These are phyloP conservation scores for Lasaia peninsularis DNA, from an alignment of 1,140 invertebrate species.

Conservation along the genomic window DNA sequence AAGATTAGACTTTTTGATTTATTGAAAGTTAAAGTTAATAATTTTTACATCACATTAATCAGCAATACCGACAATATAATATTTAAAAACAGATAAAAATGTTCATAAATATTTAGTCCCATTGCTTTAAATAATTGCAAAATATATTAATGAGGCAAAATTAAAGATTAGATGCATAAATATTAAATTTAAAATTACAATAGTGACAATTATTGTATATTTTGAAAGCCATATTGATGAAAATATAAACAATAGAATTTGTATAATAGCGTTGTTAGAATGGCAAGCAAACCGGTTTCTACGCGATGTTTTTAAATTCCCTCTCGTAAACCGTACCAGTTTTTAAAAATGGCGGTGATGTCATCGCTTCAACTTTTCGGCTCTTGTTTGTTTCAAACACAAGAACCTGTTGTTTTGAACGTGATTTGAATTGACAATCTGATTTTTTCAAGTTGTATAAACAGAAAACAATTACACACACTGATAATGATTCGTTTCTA, in stretches of 20 bases:
- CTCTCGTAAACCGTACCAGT: conserved; percentile 24
- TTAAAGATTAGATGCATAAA: too few relatives aligned
- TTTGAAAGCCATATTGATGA: not conserved
- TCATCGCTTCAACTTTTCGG: conserved; percentile 32
- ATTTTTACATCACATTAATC: too few relatives aligned
- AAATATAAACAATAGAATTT: conserved; percentile 30
- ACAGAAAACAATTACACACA: conserved; percentile 5
- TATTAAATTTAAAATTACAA: not conserved
- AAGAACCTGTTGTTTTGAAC: conserved; percentile 34
- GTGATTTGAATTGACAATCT: conserved; percentile 22
- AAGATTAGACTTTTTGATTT: too few relatives aligned
- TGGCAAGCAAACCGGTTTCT: conserved; percentile 22
- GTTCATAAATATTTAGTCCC: too few relatives aligned
- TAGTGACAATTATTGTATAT: not conserved
- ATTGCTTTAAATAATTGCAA: too few relatives aligned
- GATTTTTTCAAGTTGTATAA: not conserved
- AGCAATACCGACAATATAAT: too few relatives aligned
- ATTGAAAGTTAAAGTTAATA: too few relatives aligned
- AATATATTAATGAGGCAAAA: too few relatives aligned
- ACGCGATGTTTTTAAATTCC: conserved; percentile 32
- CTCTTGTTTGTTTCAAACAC: conserved; percentile 33
- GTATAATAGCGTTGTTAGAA: conserved; percentile 34
- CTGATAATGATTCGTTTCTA: conserved; percentile 22
- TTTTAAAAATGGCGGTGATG: conserved; percentile 50
- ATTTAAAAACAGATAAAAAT: too few relatives aligned